phyloP scores from a whole-genome alignment of 2,113 vertebrate genomes.

The Archocentrus centrarchus region DNA sequence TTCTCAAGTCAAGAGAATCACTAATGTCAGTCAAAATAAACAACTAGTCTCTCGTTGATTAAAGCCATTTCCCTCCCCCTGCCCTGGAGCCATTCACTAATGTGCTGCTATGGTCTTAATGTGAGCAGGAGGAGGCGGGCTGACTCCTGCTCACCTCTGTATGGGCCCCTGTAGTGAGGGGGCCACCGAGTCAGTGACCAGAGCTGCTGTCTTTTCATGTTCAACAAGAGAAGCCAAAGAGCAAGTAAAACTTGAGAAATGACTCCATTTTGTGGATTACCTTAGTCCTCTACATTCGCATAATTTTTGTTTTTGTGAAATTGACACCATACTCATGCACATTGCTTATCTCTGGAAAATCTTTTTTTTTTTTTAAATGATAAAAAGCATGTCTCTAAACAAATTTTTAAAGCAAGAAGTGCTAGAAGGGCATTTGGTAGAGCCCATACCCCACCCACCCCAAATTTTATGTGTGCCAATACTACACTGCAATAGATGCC shows the following conservation, averaged over 20 bases:
- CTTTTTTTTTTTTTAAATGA: neutral
- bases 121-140: constrained; percentile 60
- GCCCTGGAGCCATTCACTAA: constrained; percentile 61
- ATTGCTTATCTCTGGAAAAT: neutral
- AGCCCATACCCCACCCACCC: no score
- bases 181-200: constrained; percentile 38
- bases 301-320: neutral
- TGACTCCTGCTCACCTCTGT: constrained; percentile 63
- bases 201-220: constrained; percentile 42
- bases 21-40: constrained; percentile 63
- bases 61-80: constrained; percentile 51
- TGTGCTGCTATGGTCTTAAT: constrained; percentile 72
- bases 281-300: neutral
- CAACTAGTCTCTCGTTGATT: constrained; percentile 58
- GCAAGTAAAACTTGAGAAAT: constrained; percentile 34
- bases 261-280: neutral
- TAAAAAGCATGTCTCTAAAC: neutral
- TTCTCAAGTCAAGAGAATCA: neutral
- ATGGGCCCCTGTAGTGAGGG: constrained; percentile 46
- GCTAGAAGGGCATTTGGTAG: no score
- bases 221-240: constrained; percentile 16
- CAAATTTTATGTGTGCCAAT: no score
- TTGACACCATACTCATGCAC: neutral
- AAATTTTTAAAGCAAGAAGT: neutral
- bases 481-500: no score